Evolutionary conservation across 2,113 vertebrate species (phyloP), one percentile per base, ranked within the genome.

Genomic region (Synodontis membranacea): DNA sequence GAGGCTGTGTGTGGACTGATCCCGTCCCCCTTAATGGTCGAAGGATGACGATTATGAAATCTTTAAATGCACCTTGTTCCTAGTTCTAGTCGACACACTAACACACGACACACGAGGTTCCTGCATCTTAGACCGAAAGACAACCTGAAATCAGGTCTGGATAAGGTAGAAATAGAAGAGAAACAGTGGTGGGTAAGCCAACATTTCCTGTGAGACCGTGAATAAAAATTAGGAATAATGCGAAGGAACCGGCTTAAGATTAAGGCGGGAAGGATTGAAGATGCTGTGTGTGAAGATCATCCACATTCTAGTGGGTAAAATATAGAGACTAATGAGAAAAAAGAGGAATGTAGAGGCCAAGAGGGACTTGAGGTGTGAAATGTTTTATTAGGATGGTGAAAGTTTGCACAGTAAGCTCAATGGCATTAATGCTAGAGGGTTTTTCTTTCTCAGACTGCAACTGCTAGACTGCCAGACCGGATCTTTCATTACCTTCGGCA

Each of bases 81-180:
- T 56, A 83, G 56, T 68, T 85, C 74, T 68, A 62, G 72, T 60
- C 80, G 42, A 68, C 50, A 82, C 78, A 56, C 85, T 88, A 86
- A 72, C 81, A 62, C 86, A n/a, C n/a, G 19, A 70, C 60, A 62
- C 31, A 81, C 66, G 83, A 54, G 46, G 75, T 56, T 72, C 58
- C 85, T 83, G 87, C 25, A 64, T 70, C 46, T 82, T 85, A 72
- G 44, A 28, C 78, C 39, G 62, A 72, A 85, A 46, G 80, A 75
- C 58, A 39, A 4, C 15, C 34, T 25, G 62, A 56, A 76, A 86
- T 66, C 52, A 37, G 4, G 34, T 21, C 12, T 70, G 76, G 84
- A 31, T 58, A 58, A 44, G 28, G 70, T 85, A 23, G 44, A 31
- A 74, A 50, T 56, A 5, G 83, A 42, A 56, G 52, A 14, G 37